Base-by-base conservation (phyloP, 2,797 vertebrate species). In the Siniperca obscura region DNA sequence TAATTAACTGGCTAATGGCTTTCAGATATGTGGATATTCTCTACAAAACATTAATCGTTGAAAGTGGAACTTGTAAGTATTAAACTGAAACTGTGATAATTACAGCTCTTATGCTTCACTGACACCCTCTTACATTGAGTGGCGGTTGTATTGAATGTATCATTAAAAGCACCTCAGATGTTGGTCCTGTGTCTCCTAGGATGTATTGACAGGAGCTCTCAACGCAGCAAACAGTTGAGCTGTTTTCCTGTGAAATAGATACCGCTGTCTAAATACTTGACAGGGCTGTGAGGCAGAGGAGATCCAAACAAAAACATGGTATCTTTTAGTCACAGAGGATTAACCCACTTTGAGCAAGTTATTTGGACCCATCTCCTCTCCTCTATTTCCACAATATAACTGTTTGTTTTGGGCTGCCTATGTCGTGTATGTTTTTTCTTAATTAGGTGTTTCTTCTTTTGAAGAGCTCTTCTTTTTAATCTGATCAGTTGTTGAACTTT, bases 321-420 rank as follows among this genome's bases (percentile, higher is more conserved):
- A 61, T 89, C 86, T 71, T 91, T 93, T 90, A 89, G 91, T 92
- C 89, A 89, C 8, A 53, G 81, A 70, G 86, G 89, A 88, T 92
- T 84, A 87, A 70, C 67, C 60, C 66, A 73, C 84, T 72, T 67
- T 80, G 76, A 89, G 83, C 53, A 44, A 38, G 77, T 74, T 57
- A 70, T 82, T 83, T 74, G 71, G 76, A 53, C 36, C 78, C 65
- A 73, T 86, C 74, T 80, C 40, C 67, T 85, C 74, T 72, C 70
- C 73, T 72, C 70, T 84, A 68, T 92, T 93, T 91, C 71, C 75
- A 88, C 84, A 91, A 84, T 75, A 78, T 16, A 22, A 38, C 52
- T 25, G 74, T 86, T 91, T 92, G 84, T 92, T 92, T 85, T 83
- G 74, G 64, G 73, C 56, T 40, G n/a, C 76, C 61, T 83, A 90